Evolutionary conservation across 2,888 invertebrate species (phyloP).

Genomic region (Lutraria lutraria): DNA sequence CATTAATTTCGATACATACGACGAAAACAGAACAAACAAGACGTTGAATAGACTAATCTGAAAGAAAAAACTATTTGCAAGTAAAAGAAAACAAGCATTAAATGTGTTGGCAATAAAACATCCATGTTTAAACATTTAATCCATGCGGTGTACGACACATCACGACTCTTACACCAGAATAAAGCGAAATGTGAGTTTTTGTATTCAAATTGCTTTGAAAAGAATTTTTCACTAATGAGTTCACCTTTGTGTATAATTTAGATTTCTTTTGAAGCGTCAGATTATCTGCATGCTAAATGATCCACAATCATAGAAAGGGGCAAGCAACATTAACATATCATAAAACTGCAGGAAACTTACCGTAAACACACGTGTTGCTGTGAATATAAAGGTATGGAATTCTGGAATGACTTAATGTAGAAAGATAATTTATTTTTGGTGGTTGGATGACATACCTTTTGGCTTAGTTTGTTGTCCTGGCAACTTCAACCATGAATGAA

Average conservation of each 20-base stretch:
- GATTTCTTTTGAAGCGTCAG: conserved; percentile 13
- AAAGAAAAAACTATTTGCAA: not conserved
- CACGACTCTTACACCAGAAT: not conserved
- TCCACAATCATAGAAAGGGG: not conserved
- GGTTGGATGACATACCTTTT: not conserved
- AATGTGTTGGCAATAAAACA: conserved; percentile 17
- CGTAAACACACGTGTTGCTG: conserved; percentile 13
- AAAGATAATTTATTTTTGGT: conserved; percentile 10
- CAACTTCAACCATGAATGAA: not conserved
- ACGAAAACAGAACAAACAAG: not conserved
- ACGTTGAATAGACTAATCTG: not conserved
- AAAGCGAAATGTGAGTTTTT: not conserved
- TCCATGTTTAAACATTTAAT: conserved; percentile 5
- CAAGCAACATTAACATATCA: not conserved
- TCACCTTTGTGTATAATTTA: conserved; percentile 17
- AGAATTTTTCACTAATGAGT: conserved; percentile 16
- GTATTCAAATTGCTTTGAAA: conserved; percentile 1
- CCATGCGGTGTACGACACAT: not conserved
- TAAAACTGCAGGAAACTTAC: not conserved
- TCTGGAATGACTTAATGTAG: not conserved
- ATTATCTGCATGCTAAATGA: not conserved
- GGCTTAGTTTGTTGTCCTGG: not conserved
- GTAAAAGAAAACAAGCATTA: conserved; percentile 18
- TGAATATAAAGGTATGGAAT: not conserved
- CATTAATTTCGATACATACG: conserved; percentile 15